These are phyloP conservation scores for Calosoma granatense DNA, from an alignment of 1,140 invertebrate genomes.

Conservation along the genomic window DNA sequence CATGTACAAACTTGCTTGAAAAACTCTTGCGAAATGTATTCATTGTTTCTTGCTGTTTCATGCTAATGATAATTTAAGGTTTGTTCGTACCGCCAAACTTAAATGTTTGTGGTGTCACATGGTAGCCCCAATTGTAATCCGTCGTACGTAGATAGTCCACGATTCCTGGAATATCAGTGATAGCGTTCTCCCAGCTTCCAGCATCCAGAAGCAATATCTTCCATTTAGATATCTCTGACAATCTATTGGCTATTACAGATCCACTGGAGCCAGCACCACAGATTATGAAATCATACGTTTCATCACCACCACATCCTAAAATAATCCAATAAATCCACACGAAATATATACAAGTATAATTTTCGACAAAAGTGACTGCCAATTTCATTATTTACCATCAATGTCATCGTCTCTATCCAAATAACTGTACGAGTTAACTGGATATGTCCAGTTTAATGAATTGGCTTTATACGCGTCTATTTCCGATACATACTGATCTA, in stretches of 20 bases:
- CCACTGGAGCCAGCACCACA: constrained; percentile 59
- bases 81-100: constrained; percentile 11
- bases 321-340: neutral
- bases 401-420: neutral
- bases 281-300: constrained; percentile 37
- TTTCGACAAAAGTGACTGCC: too few species aligned
- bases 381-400: neutral
- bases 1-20: too few species aligned
- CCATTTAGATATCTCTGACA: constrained; percentile 25
- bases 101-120: constrained; percentile 28
- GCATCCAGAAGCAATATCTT: constrained; percentile 47
- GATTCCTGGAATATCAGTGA: constrained; percentile 21
- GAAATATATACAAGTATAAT: too few species aligned
- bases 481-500: neutral
- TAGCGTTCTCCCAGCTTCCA: constrained; percentile 31
- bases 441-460: neutral
- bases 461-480: neutral
- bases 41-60: constrained; percentile 28
- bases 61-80: constrained; percentile 19
- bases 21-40: constrained; percentile 28
- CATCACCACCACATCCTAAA: constrained; percentile 2
- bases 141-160: constrained; percentile 13
- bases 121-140: constrained; percentile 39
- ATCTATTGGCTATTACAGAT: constrained; percentile 41
- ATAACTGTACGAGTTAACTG: neutral